Evolutionary conservation across 2,113 vertebrate genomes (phyloP).

Genomic region (Pachyramphus minor): DNA sequence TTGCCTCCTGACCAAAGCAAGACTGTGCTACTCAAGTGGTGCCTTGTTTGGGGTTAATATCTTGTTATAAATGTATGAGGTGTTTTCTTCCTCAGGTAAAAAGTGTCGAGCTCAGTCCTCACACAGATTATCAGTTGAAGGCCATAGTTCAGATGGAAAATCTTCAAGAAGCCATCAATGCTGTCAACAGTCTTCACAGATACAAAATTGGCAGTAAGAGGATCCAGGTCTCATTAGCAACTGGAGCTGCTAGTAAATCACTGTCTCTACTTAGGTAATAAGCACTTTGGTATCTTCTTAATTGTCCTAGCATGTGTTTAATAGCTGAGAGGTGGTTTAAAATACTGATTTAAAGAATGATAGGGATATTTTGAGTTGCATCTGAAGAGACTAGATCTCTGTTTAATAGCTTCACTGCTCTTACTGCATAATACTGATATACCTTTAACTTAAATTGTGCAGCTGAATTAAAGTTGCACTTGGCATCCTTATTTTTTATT

Average conservation of each 20-base stretch:
- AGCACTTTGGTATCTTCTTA: background rate
- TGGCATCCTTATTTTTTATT: background rate
- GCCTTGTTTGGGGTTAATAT: background rate
- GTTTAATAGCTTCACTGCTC: background rate
- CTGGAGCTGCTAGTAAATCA: constrained; percentile 83
- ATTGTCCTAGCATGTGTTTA: background rate
- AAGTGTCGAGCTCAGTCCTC: constrained; percentile 89
- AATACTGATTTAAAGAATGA: background rate
- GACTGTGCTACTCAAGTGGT: background rate
- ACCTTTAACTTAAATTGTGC: background rate
- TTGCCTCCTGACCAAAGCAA: background rate
- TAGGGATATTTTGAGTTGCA: background rate
- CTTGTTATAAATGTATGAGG: background rate
- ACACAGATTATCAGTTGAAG: constrained; percentile 95
- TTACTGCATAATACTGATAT: background rate
- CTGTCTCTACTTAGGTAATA: constrained; percentile 86
- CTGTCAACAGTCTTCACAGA: constrained; percentile 88
- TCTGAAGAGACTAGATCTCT: background rate
- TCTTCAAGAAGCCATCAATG: constrained; percentile 90
- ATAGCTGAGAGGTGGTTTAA: background rate
- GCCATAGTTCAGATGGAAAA: constrained; percentile 89
- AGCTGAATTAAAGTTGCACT: background rate
- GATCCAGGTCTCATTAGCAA: constrained; percentile 91
- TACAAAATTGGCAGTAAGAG: constrained; percentile 92
- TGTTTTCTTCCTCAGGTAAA: constrained; percentile 72